Evolutionary conservation across 1,140 invertebrate species (phyloP).

Genomic region (Trichonephila clavata): DNA sequence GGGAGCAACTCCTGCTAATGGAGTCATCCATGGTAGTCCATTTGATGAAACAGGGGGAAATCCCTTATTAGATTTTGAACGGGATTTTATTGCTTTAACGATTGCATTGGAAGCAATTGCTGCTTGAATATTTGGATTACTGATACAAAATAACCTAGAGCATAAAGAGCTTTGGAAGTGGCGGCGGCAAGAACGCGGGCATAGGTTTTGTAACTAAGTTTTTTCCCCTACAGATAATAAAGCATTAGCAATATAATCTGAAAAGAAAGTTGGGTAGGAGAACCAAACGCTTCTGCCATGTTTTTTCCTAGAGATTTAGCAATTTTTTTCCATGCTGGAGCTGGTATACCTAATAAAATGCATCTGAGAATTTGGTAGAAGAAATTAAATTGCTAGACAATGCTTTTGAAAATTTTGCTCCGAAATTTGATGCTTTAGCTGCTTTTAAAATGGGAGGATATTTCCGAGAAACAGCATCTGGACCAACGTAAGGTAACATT

Average conservation of each 20-base stretch:
- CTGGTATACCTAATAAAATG: slow-evolving; percentile 54
- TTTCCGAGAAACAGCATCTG: slow-evolving; percentile 59
- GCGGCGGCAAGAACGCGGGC: slow-evolving; percentile 31
- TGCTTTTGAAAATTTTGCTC: slow-evolving; percentile 17
- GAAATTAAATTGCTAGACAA: slow-evolving; percentile 55
- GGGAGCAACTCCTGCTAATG: slow-evolving; percentile 15
- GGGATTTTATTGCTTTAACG: slow-evolving; percentile 3
- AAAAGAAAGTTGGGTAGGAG: slow-evolving; percentile 50
- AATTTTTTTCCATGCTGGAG: slow-evolving; percentile 24
- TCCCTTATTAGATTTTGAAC: background rate
- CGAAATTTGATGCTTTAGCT: slow-evolving; percentile 42
- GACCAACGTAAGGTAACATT: slow-evolving; percentile 64
- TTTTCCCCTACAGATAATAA: slow-evolving; percentile 41
- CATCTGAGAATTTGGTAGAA: slow-evolving; percentile 51
- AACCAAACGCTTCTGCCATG: slow-evolving; percentile 68
- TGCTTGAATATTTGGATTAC: slow-evolving; percentile 68
- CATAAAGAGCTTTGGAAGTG: slow-evolving; percentile 62
- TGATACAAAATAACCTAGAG: slow-evolving; percentile 62
- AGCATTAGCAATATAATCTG: slow-evolving; percentile 55
- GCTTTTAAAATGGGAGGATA: slow-evolving; percentile 66
- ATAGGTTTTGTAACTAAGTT: slow-evolving; percentile 66
- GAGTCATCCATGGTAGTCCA: slow-evolving; percentile 61
- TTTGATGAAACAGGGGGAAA: background rate
- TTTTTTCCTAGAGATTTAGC: slow-evolving; percentile 45
- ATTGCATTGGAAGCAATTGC: slow-evolving; percentile 68